Percentiles rank a stretch among this genome's conserved stretches.
Evolutionary conservation across 2,113 vertebrate species (phyloP).

Genomic region (Oriolus oriolus): DNA sequence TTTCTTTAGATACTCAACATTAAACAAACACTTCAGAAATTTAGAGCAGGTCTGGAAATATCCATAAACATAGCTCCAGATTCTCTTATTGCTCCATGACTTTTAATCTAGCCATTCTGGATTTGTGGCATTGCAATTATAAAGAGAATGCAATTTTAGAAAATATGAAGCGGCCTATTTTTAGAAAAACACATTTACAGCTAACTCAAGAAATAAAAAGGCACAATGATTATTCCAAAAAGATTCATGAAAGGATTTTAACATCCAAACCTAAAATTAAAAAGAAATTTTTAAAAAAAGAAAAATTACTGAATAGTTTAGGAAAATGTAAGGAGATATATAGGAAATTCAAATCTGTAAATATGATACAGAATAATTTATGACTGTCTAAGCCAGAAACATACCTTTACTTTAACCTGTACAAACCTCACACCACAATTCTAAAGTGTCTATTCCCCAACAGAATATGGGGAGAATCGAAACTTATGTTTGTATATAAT

Average conservation of each 20-base stretch:
- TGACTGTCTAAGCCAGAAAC: neutral
- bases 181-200: neutral
- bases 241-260: neutral
- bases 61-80: neutral
- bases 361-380: neutral
- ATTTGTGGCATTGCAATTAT: neutral
- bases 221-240: neutral
- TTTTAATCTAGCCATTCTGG: neutral
- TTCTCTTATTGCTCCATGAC: neutral
- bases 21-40: neutral
- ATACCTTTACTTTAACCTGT: neutral
- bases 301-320: neutral
- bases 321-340: neutral
- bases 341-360: neutral
- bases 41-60: neutral
- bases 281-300: neutral
- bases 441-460: neutral
- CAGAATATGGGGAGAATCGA: neutral
- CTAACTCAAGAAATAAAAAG: neutral
- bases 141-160: neutral
- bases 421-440: neutral
- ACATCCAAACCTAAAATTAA: neutral
- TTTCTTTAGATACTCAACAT: neutral
- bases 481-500: neutral
- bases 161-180: neutral